Evolutionary conservation across 2,797 vertebrate genomes (phyloP), one percentile per base, ranked within the genome.

Genomic region (Periophthalmus magnuspinnatus): DNA sequence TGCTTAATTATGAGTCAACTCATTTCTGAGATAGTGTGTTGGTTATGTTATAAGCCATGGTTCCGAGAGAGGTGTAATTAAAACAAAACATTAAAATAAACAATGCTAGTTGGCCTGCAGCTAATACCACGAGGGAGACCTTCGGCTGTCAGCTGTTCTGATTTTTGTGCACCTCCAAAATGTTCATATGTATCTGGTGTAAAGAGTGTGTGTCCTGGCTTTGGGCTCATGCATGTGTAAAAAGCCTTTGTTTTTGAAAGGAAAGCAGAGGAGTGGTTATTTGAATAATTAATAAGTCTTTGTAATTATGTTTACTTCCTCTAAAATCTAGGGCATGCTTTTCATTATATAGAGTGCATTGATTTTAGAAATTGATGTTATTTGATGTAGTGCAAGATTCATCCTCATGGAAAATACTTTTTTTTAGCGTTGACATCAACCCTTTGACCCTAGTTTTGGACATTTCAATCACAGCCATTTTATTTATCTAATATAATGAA

Each of bases 241-340:
- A 72, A 74, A 22, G 1, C 11, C 4, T 33, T 65, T 50, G 47
- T 54, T 65, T 71, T 5, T 70, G 48, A 41, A 57, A 24, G 19
- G n/a, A 21, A 52, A 72, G 68, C 59, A 28, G 63, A 22, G 47
- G 58, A 57, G 59, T 59, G 68, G 16, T 2, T 13, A 41, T 54
- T 38, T 84, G 61, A 77, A 81, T 83, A 70, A 84, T 88, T 80
- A 78, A 83, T 79, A 65, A 28, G 67, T 70, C 68, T 59, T 65
- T 33, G 65, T 79, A 80, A 79, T 80, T 48, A 79, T 81, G 69
- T 82, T 85, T 73, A 71, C 65, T 73, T 78, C 17, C 6, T 3
- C 45, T 76, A 63, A 78, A 72, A 86, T 86, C 66, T 84, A 55
- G 81, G 71, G 33, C 74, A 75, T 72, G n/a, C 8, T 67, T 55